Base-by-base conservation (phyloP, 2,888 invertebrate species). In the Cremastinae sp. region DNA sequence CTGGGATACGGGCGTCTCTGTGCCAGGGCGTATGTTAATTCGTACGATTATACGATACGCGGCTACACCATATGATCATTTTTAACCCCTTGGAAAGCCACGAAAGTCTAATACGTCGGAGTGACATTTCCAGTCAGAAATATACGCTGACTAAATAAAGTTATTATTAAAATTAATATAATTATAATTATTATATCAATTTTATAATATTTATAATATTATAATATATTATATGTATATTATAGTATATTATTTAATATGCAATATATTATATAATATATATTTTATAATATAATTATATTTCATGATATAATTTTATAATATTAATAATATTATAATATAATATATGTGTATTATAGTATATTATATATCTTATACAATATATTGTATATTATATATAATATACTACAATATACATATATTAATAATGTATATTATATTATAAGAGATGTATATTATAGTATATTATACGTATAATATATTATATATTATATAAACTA, bases 21-120 rank as follows among this genome's bases (percentile, higher is more conserved):
- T 37, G 28, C 45, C 10, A 16, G 18, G 16, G 18, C 47, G 16
- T 35, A 47, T n/a, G 47, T 47, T 18, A 47, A 12, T 18, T 16
- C 18, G 16, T 18, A 12, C 35, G 35, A 49, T 62, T 0, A 20
- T 14, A 22, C 14, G 53, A 3, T 7, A 49, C 8, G 12, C 37
- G 10, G 9, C 7, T n/a, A 12, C 7, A 20, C 14, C 20, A 14
- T 10, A 16, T 12, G 41, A 35, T 28, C 39, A 47, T 59, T 66
- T 62, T 35, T 49, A 55, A 43, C 59, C 69, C n/a, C 76, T 43
- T 59, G 55, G 55, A 70, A 70, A 43, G 58, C 55, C n/a, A 4
- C 2, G 2, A 39, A 43, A 28, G 55, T 68, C 56, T 68, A 64
- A 68, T 56, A 14, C 45, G 16, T 39, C 47, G 9, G 22, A 65